Conservation (phyloP, 1,140 invertebrate species). For the Drosophila suzukii region DNA sequence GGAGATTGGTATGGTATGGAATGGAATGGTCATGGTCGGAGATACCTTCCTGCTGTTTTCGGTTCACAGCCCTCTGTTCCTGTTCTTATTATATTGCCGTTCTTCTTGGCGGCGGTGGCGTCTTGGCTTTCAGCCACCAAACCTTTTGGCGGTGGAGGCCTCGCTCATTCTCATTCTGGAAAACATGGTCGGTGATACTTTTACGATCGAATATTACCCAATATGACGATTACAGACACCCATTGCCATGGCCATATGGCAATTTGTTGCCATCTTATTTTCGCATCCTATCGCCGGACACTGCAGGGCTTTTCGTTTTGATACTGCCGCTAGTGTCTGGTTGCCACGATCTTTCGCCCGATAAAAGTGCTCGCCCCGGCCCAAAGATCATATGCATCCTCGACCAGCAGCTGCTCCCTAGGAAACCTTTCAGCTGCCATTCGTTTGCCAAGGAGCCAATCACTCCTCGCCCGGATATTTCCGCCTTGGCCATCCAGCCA, state of each 20-base stretch:
- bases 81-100: slow-evolving; percentile 39
- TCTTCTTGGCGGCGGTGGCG: slow-evolving; percentile 14
- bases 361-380: slow-evolving; percentile 38
- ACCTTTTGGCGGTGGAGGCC: background rate
- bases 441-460: slow-evolving; percentile 51
- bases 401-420: slow-evolving; percentile 15
- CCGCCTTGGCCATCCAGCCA: slow-evolving; percentile 4
- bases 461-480: slow-evolving; percentile 51
- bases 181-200: slow-evolving; percentile 63
- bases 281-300: slow-evolving; percentile 63
- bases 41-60: slow-evolving; percentile 11
- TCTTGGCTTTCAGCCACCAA: slow-evolving; percentile 20
- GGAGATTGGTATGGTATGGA: background rate
- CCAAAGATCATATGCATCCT: slow-evolving; percentile 20
- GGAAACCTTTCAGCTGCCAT: slow-evolving; percentile 39
- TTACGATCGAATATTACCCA: slow-evolving; percentile 71
- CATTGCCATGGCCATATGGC: slow-evolving; percentile 51
- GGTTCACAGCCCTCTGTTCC: slow-evolving; percentile 23
- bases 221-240: slow-evolving; percentile 70
- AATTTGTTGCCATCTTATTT: slow-evolving; percentile 74
- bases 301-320: slow-evolving; percentile 75
- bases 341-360: slow-evolving; percentile 40
- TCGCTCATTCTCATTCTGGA: background rate
- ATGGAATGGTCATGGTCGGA: background rate
- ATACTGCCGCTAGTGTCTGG: slow-evolving; percentile 55